These are phyloP conservation scores for Eupithecia exiguata DNA, from an alignment of 2,888 invertebrate species.

Conservation along the genomic window DNA sequence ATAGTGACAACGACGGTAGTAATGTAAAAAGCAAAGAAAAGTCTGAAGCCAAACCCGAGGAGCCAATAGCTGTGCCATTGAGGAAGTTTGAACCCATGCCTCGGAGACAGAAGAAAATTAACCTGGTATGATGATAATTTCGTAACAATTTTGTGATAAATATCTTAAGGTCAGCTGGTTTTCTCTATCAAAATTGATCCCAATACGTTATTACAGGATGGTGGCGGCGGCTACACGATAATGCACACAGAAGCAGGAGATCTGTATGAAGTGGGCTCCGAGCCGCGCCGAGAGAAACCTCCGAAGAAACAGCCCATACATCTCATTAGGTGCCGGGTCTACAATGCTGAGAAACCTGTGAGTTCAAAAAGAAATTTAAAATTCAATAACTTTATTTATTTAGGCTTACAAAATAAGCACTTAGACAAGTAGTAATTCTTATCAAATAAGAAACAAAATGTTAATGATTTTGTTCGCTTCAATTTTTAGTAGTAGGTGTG, in stretches of 20 bases:
- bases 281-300: constrained; percentile 70
- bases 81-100: constrained; percentile 76
- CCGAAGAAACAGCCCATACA: constrained; percentile 77
- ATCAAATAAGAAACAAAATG: too few relatives aligned
- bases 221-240: constrained; percentile 86
- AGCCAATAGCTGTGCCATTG: constrained; percentile 64
- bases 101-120: constrained; percentile 80
- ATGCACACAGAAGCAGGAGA: constrained; percentile 85
- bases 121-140: constrained; percentile 60
- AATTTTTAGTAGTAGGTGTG: too few relatives aligned
- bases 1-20: constrained; percentile 74
- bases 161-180: background rate
- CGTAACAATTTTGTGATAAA: background rate
- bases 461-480: too few relatives aligned
- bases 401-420: too few relatives aligned
- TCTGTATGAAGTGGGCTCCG: constrained; percentile 70
- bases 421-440: too few relatives aligned
- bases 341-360: constrained; percentile 83
- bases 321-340: constrained; percentile 85
- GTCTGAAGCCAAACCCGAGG: constrained; percentile 46
- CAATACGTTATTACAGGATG: constrained; percentile 67
- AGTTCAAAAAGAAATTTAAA: too few relatives aligned
- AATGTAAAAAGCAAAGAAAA: constrained; percentile 36
- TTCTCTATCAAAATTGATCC: background rate
- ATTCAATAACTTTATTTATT: too few relatives aligned